A percentile compares a stretch with the other conserved stretches of the same genome.
Conservation (phyloP, 1,140 invertebrate genomes). For the Lethrus apterus region DNA sequence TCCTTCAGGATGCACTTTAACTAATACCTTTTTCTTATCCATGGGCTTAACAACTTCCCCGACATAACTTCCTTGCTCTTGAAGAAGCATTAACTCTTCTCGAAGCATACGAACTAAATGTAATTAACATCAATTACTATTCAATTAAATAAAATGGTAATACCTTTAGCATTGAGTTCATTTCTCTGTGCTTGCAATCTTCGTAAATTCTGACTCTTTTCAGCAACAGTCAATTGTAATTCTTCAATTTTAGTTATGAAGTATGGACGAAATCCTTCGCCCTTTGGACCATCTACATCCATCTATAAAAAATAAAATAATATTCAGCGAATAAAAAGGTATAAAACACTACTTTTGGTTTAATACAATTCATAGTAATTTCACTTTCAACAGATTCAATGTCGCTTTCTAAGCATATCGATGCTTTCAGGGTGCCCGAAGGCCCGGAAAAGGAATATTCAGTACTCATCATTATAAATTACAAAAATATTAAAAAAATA, state of each 20-base stretch:
- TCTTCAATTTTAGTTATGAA: slow-evolving; percentile 98
- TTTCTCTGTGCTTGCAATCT: slow-evolving; percentile 97
- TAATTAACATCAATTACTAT: slow-evolving; percentile 11
- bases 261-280: slow-evolving; percentile 88
- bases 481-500: neutral
- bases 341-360: slow-evolving; percentile 6
- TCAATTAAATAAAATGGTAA: slow-evolving; percentile 8
- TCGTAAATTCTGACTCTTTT: slow-evolving; percentile 95
- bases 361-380: neutral
- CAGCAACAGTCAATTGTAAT: slow-evolving; percentile 88
- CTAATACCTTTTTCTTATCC: slow-evolving; percentile 99
- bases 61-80: slow-evolving; percentile 99
- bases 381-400: slow-evolving; percentile 9
- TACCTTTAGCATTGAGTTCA: slow-evolving; percentile 98
- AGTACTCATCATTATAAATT: slow-evolving; percentile 1
- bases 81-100: slow-evolving; percentile 94
- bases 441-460: slow-evolving; percentile 10
- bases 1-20: slow-evolving; percentile 99
- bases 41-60: slow-evolving; percentile 99
- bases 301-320: slow-evolving; percentile 50
- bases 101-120: slow-evolving; percentile 86
- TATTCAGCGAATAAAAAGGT: neutral
- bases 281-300: slow-evolving; percentile 73
- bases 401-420: slow-evolving; percentile 1
- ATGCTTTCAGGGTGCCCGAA: neutral